phyloP scores from a whole-genome alignment of 2,113 vertebrate genomes.

The Athene cunicularia region DNA sequence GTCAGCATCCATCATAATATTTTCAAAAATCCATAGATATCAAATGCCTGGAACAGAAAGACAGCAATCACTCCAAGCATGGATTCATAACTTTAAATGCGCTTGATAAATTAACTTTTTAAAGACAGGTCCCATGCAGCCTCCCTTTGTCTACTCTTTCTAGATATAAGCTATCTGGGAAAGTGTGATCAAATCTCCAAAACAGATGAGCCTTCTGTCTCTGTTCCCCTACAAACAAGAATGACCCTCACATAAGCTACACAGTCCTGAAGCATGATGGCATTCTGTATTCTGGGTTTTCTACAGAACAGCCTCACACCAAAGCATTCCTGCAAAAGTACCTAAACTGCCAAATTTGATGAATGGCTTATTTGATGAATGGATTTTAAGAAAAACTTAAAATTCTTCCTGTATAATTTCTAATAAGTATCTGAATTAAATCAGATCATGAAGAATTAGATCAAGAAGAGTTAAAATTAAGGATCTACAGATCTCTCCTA shows the following conservation, averaged over 20 bases:
- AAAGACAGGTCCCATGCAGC: background rate
- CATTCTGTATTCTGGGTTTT: background rate
- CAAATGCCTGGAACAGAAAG: background rate
- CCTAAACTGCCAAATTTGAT: background rate
- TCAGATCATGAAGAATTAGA: background rate
- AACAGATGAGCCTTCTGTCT: background rate
- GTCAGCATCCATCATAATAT: background rate
- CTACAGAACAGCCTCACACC: background rate
- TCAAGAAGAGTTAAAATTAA: background rate
- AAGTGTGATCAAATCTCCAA: background rate
- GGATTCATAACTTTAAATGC: background rate
- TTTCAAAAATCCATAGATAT: background rate
- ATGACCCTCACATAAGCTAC: too few relatives aligned
- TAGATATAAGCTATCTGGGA: background rate
- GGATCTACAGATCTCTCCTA: background rate
- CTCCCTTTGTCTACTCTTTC: background rate
- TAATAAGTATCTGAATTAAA: background rate
- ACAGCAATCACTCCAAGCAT: background rate
- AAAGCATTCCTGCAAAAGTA: background rate
- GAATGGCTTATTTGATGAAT: background rate
- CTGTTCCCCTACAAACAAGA: too few relatives aligned
- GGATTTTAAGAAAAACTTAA: background rate
- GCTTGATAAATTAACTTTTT: background rate
- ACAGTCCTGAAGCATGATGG: background rate
- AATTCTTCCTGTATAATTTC: background rate